Evolutionary conservation across 2,113 vertebrate genomes (phyloP).

Genomic region (Tilapia sparmanii): DNA sequence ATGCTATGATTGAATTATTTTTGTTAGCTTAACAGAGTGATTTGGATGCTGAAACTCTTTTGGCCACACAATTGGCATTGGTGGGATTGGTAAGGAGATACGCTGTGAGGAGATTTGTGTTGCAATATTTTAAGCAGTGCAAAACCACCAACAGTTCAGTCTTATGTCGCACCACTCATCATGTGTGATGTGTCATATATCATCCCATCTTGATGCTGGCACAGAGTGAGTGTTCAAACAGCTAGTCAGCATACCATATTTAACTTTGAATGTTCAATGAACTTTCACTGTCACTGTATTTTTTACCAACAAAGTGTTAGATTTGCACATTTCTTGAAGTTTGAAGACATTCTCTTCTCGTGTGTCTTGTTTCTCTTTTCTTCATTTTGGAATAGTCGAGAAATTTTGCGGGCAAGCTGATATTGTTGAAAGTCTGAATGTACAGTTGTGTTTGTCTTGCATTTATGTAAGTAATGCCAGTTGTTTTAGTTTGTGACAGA

Average conservation of each 20-base stretch:
- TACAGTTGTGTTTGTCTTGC: slow-evolving; percentile 17
- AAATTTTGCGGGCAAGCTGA: not conserved
- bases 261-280: slow-evolving; percentile 6
- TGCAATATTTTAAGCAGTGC: not conserved
- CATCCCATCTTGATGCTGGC: not conserved
- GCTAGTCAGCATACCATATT: slow-evolving; percentile 21
- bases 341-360: not conserved
- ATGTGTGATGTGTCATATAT: slow-evolving; percentile 7
- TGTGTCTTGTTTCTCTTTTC: not conserved
- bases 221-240: not conserved
- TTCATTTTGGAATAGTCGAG: not conserved
- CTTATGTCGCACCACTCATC: slow-evolving; percentile 4
- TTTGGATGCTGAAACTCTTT: not conserved
- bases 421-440: not conserved
- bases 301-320: not conserved
- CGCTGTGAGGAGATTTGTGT: not conserved
- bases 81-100: not conserved
- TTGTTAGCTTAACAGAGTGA: not conserved
- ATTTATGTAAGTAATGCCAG: slow-evolving; percentile 7
- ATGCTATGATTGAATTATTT: not conserved
- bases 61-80: not conserved
- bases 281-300: not conserved
- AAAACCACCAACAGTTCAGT: not conserved
- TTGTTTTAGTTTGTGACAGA: slow-evolving; percentile 18
- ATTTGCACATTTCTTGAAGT: not conserved